Evolutionary conservation across 2,113 vertebrate species (phyloP).

Genomic region (Genyomyrus donnyi): DNA sequence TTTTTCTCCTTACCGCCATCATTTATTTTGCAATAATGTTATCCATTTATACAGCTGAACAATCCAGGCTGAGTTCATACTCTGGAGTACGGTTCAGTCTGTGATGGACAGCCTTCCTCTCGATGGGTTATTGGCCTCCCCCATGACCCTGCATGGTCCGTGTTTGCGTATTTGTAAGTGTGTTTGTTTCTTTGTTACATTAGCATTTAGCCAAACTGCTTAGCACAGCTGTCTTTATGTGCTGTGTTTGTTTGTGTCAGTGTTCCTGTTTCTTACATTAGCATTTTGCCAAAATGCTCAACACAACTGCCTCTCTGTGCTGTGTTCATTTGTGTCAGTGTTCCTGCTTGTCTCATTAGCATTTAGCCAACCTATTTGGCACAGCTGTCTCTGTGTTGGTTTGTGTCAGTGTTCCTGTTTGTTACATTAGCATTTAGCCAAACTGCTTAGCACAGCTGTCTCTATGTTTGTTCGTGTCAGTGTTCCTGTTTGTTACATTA

Average conservation of each 20-base stretch:
- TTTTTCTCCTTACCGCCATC: background rate
- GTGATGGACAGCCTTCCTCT: background rate
- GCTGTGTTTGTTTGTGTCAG: background rate
- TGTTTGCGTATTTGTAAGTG: background rate
- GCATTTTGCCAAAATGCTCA: background rate
- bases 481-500: background rate
- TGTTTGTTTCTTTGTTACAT: background rate
- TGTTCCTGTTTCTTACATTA: background rate
- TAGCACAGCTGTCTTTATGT: background rate
- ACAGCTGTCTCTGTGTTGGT: background rate
- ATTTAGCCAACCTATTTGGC: background rate
- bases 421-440: background rate
- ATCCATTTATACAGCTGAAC: background rate
- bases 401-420: background rate
- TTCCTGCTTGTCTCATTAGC: background rate
- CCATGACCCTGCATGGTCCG: background rate
- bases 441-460: background rate
- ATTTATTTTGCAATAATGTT: background rate
- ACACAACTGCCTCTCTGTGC: background rate
- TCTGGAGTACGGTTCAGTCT: background rate
- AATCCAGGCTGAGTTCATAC: background rate
- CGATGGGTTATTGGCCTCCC: background rate
- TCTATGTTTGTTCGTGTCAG: background rate
- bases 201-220: background rate
- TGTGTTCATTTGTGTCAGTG: background rate